Conservation (phyloP, 2,888 invertebrate genomes). For the Lepidocyrtoides sp. region DNA sequence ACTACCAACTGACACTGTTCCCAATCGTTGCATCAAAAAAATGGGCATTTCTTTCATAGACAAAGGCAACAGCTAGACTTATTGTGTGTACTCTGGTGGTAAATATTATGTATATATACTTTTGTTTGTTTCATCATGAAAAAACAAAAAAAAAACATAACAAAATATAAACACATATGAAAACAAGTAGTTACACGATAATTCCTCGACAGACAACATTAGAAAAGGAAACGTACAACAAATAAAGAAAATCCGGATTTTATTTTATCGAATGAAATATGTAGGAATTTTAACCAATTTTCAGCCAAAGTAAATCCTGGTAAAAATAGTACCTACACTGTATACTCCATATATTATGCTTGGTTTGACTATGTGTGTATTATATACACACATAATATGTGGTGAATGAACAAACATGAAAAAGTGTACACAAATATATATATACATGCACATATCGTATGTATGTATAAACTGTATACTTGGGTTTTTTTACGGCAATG, state of each 20-base stretch:
- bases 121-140: not conserved
- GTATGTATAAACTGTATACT: not conserved
- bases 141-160: constrained; percentile 3
- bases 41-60: not conserved
- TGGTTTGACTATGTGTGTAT: not conserved
- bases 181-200: not conserved
- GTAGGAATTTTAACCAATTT: constrained; percentile 12
- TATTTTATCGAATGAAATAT: not conserved
- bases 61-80: not conserved
- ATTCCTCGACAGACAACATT: constrained; percentile 2
- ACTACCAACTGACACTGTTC: not conserved
- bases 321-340: constrained; percentile 36
- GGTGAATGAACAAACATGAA: not conserved
- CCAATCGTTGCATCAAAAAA: not conserved
- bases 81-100: not conserved
- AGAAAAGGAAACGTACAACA: not conserved
- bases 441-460: not conserved
- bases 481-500: constrained; percentile 14
- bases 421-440: constrained; percentile 35
- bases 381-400: no score
- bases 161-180: not conserved
- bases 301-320: not conserved
- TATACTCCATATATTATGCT: not conserved
- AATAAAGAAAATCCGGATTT: constrained; percentile 46
- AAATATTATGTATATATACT: not conserved